Conservation (phyloP, 2,113 vertebrate genomes). For the Arvicanthis niloticus region DNA sequence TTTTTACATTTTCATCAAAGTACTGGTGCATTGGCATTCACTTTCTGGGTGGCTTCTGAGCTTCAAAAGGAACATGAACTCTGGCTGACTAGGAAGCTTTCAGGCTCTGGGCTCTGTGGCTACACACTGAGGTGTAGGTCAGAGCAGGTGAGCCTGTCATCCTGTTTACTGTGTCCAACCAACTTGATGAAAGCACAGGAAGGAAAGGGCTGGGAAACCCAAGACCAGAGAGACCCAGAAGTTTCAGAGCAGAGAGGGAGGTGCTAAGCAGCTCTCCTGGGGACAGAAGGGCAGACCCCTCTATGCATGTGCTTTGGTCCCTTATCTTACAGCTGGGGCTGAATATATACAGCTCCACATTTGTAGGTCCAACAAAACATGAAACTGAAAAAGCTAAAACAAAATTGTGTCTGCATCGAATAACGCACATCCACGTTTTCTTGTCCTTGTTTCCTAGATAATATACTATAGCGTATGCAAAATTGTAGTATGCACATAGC, state of each 20-base stretch:
- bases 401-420: background rate
- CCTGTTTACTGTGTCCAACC: conserved; percentile 69
- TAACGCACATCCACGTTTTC: background rate
- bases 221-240: background rate
- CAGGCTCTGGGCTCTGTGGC: conserved; percentile 29
- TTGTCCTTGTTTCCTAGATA: background rate
- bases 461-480: too few species aligned
- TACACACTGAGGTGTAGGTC: conserved; percentile 48
- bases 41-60: conserved; percentile 71
- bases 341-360: background rate
- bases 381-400: background rate
- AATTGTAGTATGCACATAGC: background rate
- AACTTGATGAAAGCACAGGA: conserved; percentile 61
- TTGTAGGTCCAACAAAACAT: background rate
- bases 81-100: conserved; percentile 61
- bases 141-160: conserved; percentile 55
- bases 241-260: conserved; percentile 39
- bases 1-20: conserved; percentile 46
- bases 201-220: conserved; percentile 64
- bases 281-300: background rate
- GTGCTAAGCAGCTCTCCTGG: conserved; percentile 13
- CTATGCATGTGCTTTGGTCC: background rate
- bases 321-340: background rate
- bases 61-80: conserved; percentile 53
- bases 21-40: background rate